Conservation (phyloP, 2,888 invertebrate species). For the Laspeyria flexula region DNA sequence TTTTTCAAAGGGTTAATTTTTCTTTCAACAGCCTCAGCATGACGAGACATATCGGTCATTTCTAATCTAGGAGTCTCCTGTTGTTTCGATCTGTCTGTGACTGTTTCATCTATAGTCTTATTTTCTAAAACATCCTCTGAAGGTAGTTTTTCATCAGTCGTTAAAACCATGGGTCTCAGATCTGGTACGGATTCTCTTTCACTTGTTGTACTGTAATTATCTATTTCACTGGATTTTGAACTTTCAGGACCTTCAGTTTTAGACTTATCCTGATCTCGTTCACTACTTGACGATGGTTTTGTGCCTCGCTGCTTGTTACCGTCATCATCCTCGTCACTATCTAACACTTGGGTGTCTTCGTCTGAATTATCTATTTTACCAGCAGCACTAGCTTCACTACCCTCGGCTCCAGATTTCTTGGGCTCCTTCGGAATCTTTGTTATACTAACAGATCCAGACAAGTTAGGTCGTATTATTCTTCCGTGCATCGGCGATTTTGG, state of each 20-base stretch:
- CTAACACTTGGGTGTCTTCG: conserved; percentile 76
- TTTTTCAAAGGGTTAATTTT: conserved; percentile 81
- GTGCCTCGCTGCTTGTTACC: conserved; percentile 39
- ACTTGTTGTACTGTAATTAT: conserved; percentile 35
- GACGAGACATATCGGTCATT: conserved; percentile 36
- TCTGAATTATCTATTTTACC: conserved; percentile 67
- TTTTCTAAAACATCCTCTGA: conserved; percentile 73
- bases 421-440: conserved; percentile 72
- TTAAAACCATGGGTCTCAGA: conserved; percentile 64
- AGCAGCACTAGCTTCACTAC: conserved; percentile 48
- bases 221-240: conserved; percentile 32
- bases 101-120: conserved; percentile 54
- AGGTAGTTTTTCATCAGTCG: conserved; percentile 77
- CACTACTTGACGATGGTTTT: conserved; percentile 35
- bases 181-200: conserved; percentile 43
- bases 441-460: conserved; percentile 78
- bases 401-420: conserved; percentile 59
- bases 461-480: conserved; percentile 65
- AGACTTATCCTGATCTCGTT: conserved; percentile 18
- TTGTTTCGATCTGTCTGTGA: conserved; percentile 39
- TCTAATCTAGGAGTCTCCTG: conserved; percentile 38
- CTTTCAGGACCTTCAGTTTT: conserved; percentile 27
- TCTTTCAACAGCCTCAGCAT: conserved; percentile 60
- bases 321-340: conserved; percentile 73
- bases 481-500: conserved; percentile 64